Percentiles rank a stretch among this genome's conserved stretches.
Conservation (phyloP, 2,888 invertebrate species). For the Sarcophaga carnaria region DNA sequence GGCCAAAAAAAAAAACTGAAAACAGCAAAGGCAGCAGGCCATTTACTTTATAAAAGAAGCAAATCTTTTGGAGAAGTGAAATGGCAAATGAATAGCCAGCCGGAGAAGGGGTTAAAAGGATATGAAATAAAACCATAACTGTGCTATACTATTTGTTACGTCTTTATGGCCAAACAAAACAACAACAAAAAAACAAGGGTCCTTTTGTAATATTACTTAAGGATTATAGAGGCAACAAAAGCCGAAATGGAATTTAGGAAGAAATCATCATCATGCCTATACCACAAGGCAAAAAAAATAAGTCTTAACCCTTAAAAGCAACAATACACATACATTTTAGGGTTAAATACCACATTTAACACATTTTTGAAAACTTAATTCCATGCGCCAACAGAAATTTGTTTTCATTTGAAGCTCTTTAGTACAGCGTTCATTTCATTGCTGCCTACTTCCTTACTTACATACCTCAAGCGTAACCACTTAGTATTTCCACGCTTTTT, state of each 20-base stretch:
- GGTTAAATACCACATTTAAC: no score
- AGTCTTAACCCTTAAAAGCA: conserved; percentile 9
- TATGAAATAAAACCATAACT: conserved; percentile 38
- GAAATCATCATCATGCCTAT: conserved; percentile 4
- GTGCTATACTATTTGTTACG: conserved; percentile 38
- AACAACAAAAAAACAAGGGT: not conserved
- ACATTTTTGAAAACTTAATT: no score
- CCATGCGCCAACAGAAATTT: no score
- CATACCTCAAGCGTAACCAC: no score
- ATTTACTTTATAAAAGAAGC: conserved; percentile 14
- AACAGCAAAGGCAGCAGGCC: conserved; percentile 3
- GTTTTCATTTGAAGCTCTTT: no score
- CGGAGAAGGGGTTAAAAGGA: not conserved
- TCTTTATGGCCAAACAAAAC: conserved; percentile 7
- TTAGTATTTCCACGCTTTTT: no score
- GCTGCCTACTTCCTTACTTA: no score
- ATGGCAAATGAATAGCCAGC: not conserved
- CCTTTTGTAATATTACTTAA: conserved; percentile 37
- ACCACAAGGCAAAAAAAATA: conserved; percentile 1
- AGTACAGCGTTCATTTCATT: no score
- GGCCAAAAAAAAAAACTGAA: not conserved
- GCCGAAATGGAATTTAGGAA: not conserved
- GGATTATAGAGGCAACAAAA: conserved; percentile 32
- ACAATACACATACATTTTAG: no score
- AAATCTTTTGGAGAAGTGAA: not conserved